Percentiles rank a stretch among this genome's conserved stretches.
Conservation (phyloP, 2,888 invertebrate species). For the Aphrophora alni region DNA sequence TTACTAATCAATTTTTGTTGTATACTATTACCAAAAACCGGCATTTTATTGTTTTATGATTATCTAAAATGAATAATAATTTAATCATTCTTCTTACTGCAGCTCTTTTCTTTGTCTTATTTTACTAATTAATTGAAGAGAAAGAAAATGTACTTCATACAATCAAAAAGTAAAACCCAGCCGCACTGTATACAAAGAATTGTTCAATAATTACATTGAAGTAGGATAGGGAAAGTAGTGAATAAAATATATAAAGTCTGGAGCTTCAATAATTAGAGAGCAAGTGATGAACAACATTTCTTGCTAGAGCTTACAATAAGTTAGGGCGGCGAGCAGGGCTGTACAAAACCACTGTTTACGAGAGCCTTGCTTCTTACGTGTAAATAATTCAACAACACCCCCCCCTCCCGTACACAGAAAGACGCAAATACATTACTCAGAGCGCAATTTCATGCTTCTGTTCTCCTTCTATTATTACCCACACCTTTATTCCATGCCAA, state of each 20-base stretch:
- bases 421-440: not conserved
- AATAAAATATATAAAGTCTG: not conserved
- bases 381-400: not conserved
- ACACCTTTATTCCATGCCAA: not conserved
- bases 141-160: not conserved
- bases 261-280: not conserved
- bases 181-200: not conserved
- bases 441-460: not conserved
- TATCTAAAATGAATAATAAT: too few species aligned
- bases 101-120: too few species aligned
- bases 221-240: not conserved
- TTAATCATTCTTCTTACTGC: too few species aligned
- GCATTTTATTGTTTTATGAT: too few species aligned
- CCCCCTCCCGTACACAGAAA: not conserved
- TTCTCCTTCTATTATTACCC: not conserved
- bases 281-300: not conserved
- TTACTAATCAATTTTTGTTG: too few species aligned
- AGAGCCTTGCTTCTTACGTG: not conserved
- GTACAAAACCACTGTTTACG: conserved; percentile 9
- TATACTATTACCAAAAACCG: too few species aligned
- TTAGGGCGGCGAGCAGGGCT: not conserved
- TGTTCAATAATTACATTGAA: not conserved
- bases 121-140: not conserved
- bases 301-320: not conserved
- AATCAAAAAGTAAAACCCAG: not conserved